Conservation (phyloP, 2,797 vertebrate species). For the Clarias pachynema region DNA sequence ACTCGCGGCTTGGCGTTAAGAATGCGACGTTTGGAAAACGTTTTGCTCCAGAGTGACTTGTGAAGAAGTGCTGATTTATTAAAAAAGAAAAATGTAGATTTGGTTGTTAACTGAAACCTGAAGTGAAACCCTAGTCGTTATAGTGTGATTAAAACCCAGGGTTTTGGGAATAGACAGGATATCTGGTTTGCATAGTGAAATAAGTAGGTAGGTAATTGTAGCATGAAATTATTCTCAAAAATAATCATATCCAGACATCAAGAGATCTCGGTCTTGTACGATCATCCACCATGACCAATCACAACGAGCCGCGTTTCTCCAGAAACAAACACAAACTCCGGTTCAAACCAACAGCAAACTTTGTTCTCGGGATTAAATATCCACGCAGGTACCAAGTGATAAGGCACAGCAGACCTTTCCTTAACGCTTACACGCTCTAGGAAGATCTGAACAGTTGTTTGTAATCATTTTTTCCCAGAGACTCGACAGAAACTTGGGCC, state of each 20-base stretch:
- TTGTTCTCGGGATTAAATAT: background rate
- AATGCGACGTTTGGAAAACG: background rate
- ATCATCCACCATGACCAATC: background rate
- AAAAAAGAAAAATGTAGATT: too few species aligned
- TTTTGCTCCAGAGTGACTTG: background rate
- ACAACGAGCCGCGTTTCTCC: background rate
- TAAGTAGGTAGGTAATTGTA: background rate
- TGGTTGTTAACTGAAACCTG: background rate
- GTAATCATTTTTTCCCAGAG: slow-evolving; percentile 25
- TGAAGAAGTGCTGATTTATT: background rate
- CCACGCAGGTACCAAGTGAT: background rate
- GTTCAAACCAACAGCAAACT: background rate
- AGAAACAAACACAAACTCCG: background rate
- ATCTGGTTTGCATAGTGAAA: background rate
- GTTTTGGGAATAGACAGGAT: background rate
- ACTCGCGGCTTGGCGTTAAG: background rate
- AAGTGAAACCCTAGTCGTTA: too few species aligned
- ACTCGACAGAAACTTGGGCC: background rate
- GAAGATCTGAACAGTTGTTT: background rate
- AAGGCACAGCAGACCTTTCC: background rate
- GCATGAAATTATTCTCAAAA: background rate
- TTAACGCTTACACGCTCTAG: background rate
- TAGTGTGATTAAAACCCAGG: background rate
- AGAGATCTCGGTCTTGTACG: background rate
- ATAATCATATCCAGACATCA: background rate